Base-by-base conservation (phyloP, 2,113 vertebrate species). In the Pardalotus punctatus region DNA sequence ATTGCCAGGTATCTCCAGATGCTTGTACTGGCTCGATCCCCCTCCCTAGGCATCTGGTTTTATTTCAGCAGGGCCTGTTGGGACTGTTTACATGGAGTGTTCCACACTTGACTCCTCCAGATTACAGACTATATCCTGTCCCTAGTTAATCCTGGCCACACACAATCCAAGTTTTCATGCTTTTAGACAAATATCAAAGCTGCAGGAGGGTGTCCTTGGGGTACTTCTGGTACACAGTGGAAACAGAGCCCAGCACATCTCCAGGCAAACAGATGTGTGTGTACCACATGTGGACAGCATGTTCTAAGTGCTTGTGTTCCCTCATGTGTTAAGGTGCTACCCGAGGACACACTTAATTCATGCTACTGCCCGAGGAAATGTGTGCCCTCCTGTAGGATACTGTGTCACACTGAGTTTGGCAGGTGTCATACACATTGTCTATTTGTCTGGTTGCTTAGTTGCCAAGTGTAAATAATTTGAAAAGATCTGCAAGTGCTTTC, bases 71-170 rank as follows among this genome's bases (percentile, higher is more conserved):
- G 69, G 91, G 91, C 76, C 82, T 65, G 72, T 58, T 90, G 76
- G 60, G 93, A 78, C 76, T 94, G 86, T 94, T 95, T 95, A 86
- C 72, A 88, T 0, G 5, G 47, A 81, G 86, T 18, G 80, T 93
- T 97, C 91, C 80, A 93, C 56, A 71, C 56, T 91, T 5, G 1
- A 71, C 88, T 90, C 82, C 71, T 78, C 82, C 90, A 96, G 96
- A 93, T 94, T 95, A 95, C 88, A 81, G 88, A 74, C 90, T 86
- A 56, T 94, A 96, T 95, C 96, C 90, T 92, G 86, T 94, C 88
- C 82, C 70, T 29, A 83, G 85, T 86, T 95, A 95, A 96, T 94
- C 94, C 94, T 76, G 93, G 72, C 96, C 93, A 95, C 96, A 97
- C 43, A 3, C 88, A 95, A 84, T 56, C 93, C 69, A 90, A 88